Base-by-base conservation (phyloP, 2,888 invertebrate genomes). In the Pilophorus perplexus region DNA sequence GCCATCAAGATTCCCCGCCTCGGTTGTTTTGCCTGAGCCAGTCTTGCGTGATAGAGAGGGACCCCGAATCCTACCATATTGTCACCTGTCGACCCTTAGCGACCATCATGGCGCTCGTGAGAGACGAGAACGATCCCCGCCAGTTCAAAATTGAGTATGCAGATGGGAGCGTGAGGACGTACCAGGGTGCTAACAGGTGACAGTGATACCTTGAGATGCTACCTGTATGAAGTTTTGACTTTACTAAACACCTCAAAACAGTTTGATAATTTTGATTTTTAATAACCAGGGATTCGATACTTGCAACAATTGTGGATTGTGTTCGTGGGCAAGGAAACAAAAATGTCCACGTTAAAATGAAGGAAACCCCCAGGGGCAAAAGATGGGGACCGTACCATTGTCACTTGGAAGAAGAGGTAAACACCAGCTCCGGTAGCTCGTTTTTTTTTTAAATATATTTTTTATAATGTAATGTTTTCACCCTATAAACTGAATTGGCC, bases 251-350 rank as follows among this genome's bases (percentile, higher is more conserved):
- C n/a, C n/a, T n/a, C n/a, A n/a, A n/a, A n/a, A n/a, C n/a, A n/a
- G n/a, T n/a, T n/a, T n/a, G n/a, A n/a, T n/a, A n/a, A n/a, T n/a
- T n/a, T n/a, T n/a, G n/a, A n/a, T n/a, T 59, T 64, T 64, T 5
- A 46, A 16, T 60, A 76, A 77, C n/a, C 71, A 89, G 99, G 73
- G 99, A 99, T 79, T 91, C 97, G 0, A 78, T 99, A 67, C 79
- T 99, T 69, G 97, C 99, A 0, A 95, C 98, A 0, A 78, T 99
- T 50, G 78, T 99, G 72, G 99, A 99, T 79, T 96, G 97, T 33
- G 96, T 97, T 12, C 83, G 99, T 69, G 94, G 96, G 1, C 93
- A 96, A 37, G 98, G 99, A 0, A 99, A 99, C 78, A 85, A 92
- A 74, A 95, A 98, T 79, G 92, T 97, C 2, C 95, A 96, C 78